A percentile compares a stretch with the other conserved stretches of the same genome.
phyloP scores from a whole-genome alignment of 2,888 invertebrate genomes.

The Dryobotodes eremita region DNA sequence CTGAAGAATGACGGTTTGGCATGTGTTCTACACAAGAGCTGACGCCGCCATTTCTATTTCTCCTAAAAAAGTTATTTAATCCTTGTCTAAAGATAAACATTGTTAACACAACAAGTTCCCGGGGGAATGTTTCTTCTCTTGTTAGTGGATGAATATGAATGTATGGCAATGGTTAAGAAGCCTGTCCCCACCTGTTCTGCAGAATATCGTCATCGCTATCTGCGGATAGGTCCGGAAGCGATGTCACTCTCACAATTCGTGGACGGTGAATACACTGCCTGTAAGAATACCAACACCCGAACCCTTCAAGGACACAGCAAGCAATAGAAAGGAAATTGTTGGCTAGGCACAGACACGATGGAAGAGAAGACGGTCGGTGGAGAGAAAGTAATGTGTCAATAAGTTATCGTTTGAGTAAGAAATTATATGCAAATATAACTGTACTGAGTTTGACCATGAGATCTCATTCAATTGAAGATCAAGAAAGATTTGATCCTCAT shows the following conservation, averaged over 20 bases:
- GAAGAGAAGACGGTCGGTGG: not conserved
- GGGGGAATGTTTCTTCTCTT: not conserved
- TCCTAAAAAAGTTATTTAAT: not conserved
- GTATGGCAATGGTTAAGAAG: not conserved
- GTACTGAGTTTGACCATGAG: not conserved
- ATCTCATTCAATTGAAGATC: not conserved
- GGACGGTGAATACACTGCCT: not conserved
- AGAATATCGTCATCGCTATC: not conserved
- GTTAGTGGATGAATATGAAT: conserved; percentile 7
- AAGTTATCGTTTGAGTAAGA: not conserved
- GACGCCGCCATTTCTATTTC: not conserved
- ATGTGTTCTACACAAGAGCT: not conserved
- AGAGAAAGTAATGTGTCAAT: not conserved
- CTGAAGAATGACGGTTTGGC: not conserved
- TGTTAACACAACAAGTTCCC: not conserved
- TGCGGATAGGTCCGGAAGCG: not conserved
- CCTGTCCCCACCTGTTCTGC: not conserved
- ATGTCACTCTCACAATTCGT: not conserved
- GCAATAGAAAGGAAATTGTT: conserved; percentile 3
- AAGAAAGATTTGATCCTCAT: not conserved
- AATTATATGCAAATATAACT: not conserved
- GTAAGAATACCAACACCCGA: conserved; percentile 20
- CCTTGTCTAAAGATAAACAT: not conserved
- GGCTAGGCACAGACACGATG: not conserved
- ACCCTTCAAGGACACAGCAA: not conserved